phyloP scores from a whole-genome alignment of 2,888 invertebrate genomes.

The Scotopteryx bipunctaria region DNA sequence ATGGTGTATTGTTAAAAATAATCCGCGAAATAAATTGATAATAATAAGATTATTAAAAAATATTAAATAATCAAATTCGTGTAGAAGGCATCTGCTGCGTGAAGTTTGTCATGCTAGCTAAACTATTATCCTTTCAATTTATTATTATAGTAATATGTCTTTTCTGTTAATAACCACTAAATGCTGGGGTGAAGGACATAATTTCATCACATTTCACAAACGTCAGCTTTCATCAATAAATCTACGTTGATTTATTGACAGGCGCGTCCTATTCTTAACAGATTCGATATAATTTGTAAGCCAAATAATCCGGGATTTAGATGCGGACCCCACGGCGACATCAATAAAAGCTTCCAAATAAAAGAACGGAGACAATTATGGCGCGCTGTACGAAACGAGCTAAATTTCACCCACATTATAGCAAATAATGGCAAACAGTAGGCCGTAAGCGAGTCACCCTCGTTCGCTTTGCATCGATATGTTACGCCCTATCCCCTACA shows the following conservation, averaged over 20 bases:
- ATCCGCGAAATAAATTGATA: neutral
- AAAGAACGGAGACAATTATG: conserved; percentile 77
- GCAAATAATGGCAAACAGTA: conserved; percentile 80
- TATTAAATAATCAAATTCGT: neutral
- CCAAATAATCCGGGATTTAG: conserved; percentile 81
- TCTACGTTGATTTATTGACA: conserved; percentile 78
- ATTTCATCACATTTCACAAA: conserved; percentile 55
- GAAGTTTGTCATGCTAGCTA: conserved; percentile 26
- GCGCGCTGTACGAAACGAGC: conserved; percentile 70
- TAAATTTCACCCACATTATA: conserved; percentile 81
- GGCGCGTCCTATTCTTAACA: conserved; percentile 75
- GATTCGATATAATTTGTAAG: conserved; percentile 82
- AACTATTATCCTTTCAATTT: conserved; percentile 34
- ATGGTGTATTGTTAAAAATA: neutral
- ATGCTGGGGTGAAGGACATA: conserved; percentile 48
- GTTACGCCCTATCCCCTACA: conserved; percentile 76
- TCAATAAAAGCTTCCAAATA: conserved; percentile 64
- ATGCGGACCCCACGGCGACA: conserved; percentile 57
- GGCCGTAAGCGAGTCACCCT: conserved; percentile 69
- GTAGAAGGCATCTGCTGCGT: conserved; percentile 15
- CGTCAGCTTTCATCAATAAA: conserved; percentile 74
- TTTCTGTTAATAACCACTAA: conserved; percentile 45
- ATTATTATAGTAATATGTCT: too few species aligned
- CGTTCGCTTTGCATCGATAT: conserved; percentile 66
- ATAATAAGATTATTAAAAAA: neutral